Percentiles rank a stretch among this genome's conserved stretches.
These are phyloP conservation scores for Atta cephalotes DNA, from an alignment of 1,140 invertebrate genomes.

Conservation along the genomic window DNA sequence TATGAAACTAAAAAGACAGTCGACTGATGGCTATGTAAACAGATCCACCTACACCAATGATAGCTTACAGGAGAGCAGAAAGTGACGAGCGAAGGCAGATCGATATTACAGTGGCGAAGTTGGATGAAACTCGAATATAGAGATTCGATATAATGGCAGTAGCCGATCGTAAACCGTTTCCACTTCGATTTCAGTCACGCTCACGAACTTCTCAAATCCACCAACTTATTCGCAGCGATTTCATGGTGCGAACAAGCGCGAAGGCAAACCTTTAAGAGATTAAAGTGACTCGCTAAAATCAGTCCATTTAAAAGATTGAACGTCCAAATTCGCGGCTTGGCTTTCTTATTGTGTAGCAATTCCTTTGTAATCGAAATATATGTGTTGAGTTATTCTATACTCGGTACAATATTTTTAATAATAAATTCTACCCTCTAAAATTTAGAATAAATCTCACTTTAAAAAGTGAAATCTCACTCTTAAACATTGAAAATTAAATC, in stretches of 20 bases:
- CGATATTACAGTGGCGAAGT: conserved; percentile 63
- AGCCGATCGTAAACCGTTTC: conserved; percentile 69
- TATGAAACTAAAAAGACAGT: conserved; percentile 1
- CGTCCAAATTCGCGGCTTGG: conserved; percentile 29
- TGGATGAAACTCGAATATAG: conserved; percentile 61
- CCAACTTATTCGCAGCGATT: conserved; percentile 53
- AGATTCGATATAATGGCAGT: conserved; percentile 68
- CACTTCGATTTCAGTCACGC: conserved; percentile 67
- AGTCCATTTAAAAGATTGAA: conserved; percentile 61
- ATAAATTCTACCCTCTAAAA: background rate
- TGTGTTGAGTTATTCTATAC: background rate
- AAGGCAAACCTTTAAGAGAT: conserved; percentile 60
- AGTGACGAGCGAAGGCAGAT: conserved; percentile 38
- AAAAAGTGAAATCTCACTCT: too few relatives aligned
- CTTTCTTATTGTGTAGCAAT: conserved; percentile 1
- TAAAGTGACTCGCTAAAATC: conserved; percentile 54
- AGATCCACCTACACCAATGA: background rate
- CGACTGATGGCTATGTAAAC: conserved; percentile 14
- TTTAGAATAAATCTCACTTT: too few relatives aligned
- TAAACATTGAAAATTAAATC: too few relatives aligned
- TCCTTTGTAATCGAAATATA: conserved; percentile 19
- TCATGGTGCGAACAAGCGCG: conserved; percentile 43
- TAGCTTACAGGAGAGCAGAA: conserved; percentile 27
- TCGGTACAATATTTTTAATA: background rate
- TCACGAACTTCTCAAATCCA: conserved; percentile 59